phyloP scores from a whole-genome alignment of 2,888 invertebrate species.

The Tipula helvola region DNA sequence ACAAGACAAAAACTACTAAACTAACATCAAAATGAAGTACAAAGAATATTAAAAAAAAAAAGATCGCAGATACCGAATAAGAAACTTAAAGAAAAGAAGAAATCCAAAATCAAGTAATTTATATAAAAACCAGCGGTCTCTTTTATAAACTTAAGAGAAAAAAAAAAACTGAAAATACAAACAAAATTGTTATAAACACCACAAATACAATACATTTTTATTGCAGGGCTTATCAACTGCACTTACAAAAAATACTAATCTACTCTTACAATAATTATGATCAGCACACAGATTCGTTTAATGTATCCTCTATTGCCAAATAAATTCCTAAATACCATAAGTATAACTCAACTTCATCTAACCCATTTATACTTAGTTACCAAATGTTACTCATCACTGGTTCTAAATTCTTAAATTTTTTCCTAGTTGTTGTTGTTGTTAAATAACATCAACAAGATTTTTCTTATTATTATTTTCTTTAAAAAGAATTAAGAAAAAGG shows the following conservation, averaged over 20 bases:
- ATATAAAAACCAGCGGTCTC: not conserved
- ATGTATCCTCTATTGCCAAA: not conserved
- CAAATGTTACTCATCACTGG: not conserved
- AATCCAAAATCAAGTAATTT: slow-evolving; percentile 4
- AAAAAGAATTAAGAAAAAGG: not conserved
- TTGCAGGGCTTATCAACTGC: not conserved
- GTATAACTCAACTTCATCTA: not conserved
- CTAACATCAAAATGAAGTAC: not conserved
- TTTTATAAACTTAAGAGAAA: not conserved
- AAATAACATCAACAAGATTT: not conserved
- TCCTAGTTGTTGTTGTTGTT: not conserved
- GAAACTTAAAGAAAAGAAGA: not conserved
- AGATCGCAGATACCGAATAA: not conserved
- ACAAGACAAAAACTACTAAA: slow-evolving; percentile 4
- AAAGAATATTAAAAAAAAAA: not conserved
- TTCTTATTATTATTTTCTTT: not conserved
- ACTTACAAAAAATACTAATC: not conserved
- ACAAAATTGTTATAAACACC: slow-evolving; percentile 4
- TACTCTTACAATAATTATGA: not conserved
- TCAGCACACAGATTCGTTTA: not conserved
- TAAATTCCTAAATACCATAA: not conserved
- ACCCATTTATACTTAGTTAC: not conserved
- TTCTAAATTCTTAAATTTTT: not conserved
- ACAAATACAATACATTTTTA: not conserved
- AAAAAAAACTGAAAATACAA: not conserved